These are phyloP conservation scores for Bovichtus diacanthus DNA, from an alignment of 2,797 vertebrate species.

Conservation along the genomic window DNA sequence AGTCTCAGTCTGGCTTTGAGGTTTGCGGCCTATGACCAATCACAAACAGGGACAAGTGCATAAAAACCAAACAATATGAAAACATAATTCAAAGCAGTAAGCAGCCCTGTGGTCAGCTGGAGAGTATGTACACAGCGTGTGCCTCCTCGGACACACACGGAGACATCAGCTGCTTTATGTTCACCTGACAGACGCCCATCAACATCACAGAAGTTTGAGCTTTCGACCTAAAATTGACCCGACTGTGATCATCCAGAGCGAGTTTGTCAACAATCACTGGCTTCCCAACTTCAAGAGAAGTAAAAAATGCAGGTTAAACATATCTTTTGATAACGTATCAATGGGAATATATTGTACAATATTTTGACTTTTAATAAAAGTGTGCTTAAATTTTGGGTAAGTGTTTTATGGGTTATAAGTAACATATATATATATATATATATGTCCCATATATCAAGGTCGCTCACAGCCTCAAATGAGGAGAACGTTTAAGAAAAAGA, in stretches of 20 bases:
- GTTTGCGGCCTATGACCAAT: no score
- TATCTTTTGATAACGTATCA: neutral
- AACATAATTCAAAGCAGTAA: no score
- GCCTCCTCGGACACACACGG: neutral
- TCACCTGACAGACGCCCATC: neutral
- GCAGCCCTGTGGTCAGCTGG: neutral
- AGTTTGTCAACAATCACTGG: neutral
- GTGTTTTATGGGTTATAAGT: no score
- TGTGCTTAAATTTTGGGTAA: neutral
- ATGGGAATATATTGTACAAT: neutral
- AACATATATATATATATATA: no score
- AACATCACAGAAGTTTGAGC: no score
- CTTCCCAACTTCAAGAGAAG: constrained; percentile 6
- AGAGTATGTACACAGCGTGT: neutral
- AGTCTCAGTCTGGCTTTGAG: no score
- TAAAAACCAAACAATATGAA: no score
- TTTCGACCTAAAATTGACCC: no score
- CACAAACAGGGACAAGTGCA: no score
- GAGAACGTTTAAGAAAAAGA: neutral
- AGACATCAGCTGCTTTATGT: neutral
- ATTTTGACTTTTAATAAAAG: neutral
- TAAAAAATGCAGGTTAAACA: no score
- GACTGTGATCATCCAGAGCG: neutral
- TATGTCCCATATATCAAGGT: constrained; percentile 53
- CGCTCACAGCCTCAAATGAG: neutral